Percentiles rank a stretch among this genome's conserved stretches.
Evolutionary conservation across 2,797 vertebrate species (phyloP).

Genomic region (Jordanella pulchra): DNA sequence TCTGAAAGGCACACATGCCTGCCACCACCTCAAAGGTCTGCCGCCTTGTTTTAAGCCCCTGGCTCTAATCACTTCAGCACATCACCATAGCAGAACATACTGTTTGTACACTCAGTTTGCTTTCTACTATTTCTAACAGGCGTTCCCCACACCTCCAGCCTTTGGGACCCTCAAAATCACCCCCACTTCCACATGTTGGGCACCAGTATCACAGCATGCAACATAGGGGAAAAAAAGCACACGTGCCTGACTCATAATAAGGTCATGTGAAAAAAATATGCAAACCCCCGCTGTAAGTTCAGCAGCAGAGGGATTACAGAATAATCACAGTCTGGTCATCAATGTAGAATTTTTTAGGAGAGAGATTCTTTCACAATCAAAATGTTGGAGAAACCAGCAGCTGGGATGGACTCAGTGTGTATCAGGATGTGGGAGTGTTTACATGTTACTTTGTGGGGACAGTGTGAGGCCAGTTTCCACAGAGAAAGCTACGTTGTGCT

Average conservation of each 20-base stretch:
- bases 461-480: too few species aligned
- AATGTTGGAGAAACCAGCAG: slow-evolving; percentile 27
- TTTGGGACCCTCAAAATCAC: slow-evolving; percentile 18
- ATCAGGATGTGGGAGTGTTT: slow-evolving; percentile 7
- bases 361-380: background rate
- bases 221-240: slow-evolving; percentile 58
- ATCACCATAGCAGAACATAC: slow-evolving; percentile 62
- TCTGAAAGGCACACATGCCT: slow-evolving; percentile 45
- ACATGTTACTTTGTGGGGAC: slow-evolving; percentile 4
- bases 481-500: too few species aligned
- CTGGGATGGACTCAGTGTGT: slow-evolving; percentile 15
- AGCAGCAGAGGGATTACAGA: slow-evolving; percentile 35
- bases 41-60: slow-evolving; percentile 64
- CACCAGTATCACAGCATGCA: slow-evolving; percentile 36
- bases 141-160: slow-evolving; percentile 22
- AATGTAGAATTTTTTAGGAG: slow-evolving; percentile 9
- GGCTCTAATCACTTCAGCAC: slow-evolving; percentile 70
- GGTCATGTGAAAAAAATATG: slow-evolving; percentile 66
- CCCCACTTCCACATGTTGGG: slow-evolving; percentile 48
- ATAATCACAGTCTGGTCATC: slow-evolving; percentile 37
- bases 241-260: slow-evolving; percentile 66
- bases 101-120: slow-evolving; percentile 48
- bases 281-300: slow-evolving; percentile 43
- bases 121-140: slow-evolving; percentile 55
- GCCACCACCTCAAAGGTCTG: slow-evolving; percentile 56